Percentiles rank a stretch among this genome's conserved stretches.
These are phyloP conservation scores for Pygocentrus nattereri DNA, from an alignment of 2,797 vertebrate species.

Conservation along the genomic window DNA sequence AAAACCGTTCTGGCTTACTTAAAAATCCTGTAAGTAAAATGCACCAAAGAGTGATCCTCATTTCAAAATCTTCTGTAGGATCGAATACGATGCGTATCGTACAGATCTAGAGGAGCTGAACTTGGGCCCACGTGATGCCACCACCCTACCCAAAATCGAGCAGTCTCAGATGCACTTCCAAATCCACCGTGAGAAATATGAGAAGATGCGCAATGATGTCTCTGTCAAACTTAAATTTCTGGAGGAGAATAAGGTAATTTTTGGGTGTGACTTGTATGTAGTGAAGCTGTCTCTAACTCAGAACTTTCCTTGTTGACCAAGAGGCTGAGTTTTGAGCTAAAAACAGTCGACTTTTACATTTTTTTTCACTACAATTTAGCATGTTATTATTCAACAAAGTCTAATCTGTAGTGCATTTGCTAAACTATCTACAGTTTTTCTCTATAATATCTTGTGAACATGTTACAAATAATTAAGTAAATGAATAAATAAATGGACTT, in stretches of 20 bases:
- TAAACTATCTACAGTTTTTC: too few species aligned
- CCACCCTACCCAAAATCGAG: slow-evolving; percentile 94
- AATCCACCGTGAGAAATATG: slow-evolving; percentile 93
- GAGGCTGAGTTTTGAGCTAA: background rate
- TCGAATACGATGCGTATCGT: slow-evolving; percentile 97
- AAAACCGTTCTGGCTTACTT: background rate
- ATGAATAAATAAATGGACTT: too few species aligned
- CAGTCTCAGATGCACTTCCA: slow-evolving; percentile 93
- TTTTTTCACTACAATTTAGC: background rate
- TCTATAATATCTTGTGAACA: too few species aligned
- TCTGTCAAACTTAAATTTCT: slow-evolving; percentile 96
- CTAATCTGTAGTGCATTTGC: too few species aligned
- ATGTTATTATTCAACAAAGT: too few species aligned
- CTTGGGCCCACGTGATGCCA: slow-evolving; percentile 92
- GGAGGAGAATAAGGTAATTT: slow-evolving; percentile 95
- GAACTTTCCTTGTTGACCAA: background rate
- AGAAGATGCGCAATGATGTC: slow-evolving; percentile 94
- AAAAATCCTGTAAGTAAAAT: background rate
- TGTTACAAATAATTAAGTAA: too few species aligned
- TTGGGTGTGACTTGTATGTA: background rate
- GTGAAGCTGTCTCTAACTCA: background rate
- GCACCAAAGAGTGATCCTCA: background rate
- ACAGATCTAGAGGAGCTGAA: slow-evolving; percentile 97
- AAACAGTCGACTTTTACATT: background rate
- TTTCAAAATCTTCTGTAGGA: slow-evolving; percentile 70